Evolutionary conservation across 2,888 invertebrate genomes (phyloP).

Genomic region (Epinotia demarniana): DNA sequence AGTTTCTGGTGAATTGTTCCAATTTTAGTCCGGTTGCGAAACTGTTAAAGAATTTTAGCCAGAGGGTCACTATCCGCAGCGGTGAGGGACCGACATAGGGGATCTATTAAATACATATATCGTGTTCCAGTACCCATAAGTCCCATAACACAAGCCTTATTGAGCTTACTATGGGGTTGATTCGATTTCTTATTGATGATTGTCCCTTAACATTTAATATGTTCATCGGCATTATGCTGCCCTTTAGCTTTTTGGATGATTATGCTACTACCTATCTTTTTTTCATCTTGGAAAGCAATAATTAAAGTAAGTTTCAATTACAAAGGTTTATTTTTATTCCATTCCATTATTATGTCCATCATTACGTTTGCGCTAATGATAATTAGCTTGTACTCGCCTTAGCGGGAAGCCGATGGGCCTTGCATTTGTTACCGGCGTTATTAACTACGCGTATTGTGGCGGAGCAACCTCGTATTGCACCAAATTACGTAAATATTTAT

Average conservation of each 20-base stretch:
- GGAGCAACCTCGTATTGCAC: constrained; percentile 10
- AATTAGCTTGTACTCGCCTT: constrained; percentile 47
- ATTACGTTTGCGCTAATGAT: constrained; percentile 51
- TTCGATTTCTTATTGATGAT: no score
- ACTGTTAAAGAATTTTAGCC: no score
- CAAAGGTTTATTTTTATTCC: no score
- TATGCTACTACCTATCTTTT: not conserved
- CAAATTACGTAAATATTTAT: constrained; percentile 23
- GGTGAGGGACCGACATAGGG: no score
- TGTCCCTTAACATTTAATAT: not conserved
- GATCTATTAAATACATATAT: no score
- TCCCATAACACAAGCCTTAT: no score
- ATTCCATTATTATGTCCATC: no score
- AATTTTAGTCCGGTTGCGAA: no score
- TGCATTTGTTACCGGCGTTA: constrained; percentile 36
- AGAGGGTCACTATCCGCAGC: no score
- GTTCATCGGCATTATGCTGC: not conserved
- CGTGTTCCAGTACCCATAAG: not conserved
- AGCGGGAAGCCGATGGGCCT: constrained; percentile 46
- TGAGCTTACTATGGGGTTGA: no score
- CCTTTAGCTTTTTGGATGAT: constrained; percentile 18
- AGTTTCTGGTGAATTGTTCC: no score
- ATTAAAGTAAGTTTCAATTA: constrained; percentile 45
- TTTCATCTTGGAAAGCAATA: constrained; percentile 3
- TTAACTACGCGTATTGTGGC: constrained; percentile 7